Percentiles rank a stretch among this genome's conserved stretches.
Conservation (phyloP, 2,797 vertebrate genomes). For the Silurus lanzhouensis region DNA sequence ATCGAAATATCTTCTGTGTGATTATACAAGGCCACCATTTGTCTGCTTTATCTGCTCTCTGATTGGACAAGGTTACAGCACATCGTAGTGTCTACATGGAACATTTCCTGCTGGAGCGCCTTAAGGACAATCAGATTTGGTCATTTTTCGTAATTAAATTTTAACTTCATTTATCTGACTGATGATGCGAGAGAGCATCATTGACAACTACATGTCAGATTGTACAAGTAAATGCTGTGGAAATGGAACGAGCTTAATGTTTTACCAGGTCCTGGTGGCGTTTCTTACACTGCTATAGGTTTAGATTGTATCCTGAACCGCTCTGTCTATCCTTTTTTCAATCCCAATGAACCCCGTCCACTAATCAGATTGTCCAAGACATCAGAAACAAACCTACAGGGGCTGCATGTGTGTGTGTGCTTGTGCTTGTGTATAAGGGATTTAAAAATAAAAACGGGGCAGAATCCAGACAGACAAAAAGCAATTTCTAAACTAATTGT, state of each 20-base stretch:
- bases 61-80: constrained; percentile 56
- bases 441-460: not conserved
- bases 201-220: not conserved
- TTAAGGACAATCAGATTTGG: constrained; percentile 22
- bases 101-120: not conserved
- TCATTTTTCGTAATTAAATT: not conserved
- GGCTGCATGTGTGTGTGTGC: not conserved
- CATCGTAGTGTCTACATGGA: constrained; percentile 11
- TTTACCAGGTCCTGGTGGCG: not conserved
- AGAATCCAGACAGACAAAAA: not conserved
- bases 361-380: constrained; percentile 8
- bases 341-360: not conserved
- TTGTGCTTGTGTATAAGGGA: not conserved
- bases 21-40: constrained; percentile 61
- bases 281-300: not conserved
- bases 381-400: constrained; percentile 7
- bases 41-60: constrained; percentile 53
- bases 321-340: not conserved
- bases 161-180: not conserved
- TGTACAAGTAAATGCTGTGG: not conserved
- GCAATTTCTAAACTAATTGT: not conserved
- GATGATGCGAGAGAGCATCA: not conserved
- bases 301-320: not conserved
- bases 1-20: constrained; percentile 53
- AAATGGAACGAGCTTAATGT: not conserved